Percentiles rank a stretch among this genome's conserved stretches.
Conservation (phyloP, 2,797 vertebrate genomes). For the Coregonus suidteri region DNA sequence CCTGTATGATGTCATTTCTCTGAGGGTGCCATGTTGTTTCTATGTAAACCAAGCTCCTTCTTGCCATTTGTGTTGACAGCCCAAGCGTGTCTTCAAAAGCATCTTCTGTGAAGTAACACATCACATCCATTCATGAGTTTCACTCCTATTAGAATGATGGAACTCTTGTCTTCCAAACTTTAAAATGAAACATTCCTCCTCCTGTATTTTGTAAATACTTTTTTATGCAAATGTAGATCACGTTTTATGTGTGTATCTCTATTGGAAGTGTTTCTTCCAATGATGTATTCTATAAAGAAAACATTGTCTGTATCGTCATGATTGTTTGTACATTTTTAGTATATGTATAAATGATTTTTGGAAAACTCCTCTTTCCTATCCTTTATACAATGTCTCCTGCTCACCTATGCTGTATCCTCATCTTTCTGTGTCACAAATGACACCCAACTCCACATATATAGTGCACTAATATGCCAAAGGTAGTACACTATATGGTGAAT, state of each 20-base stretch:
- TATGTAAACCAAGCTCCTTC: slow-evolving; percentile 11
- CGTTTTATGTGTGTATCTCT: slow-evolving; percentile 21
- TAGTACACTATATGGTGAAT: not conserved
- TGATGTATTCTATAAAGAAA: slow-evolving; percentile 19
- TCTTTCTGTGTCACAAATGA: not conserved
- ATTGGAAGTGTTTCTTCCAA: slow-evolving; percentile 25
- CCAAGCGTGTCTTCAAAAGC: slow-evolving; percentile 27
- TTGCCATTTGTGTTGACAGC: not conserved
- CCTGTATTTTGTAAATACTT: slow-evolving; percentile 57
- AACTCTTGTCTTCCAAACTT: slow-evolving; percentile 18
- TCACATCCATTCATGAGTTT: slow-evolving; percentile 33
- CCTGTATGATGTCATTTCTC: not conserved
- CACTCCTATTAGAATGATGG: slow-evolving; percentile 17
- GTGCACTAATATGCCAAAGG: not conserved
- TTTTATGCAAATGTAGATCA: slow-evolving; percentile 21
- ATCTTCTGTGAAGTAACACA: slow-evolving; percentile 17
- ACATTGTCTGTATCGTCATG: not conserved
- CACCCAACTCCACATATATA: not conserved
- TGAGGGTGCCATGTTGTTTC: slow-evolving; percentile 12
- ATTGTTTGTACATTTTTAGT: slow-evolving; percentile 24
- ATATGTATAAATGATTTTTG: slow-evolving; percentile 21
- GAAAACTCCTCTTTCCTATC: slow-evolving; percentile 1
- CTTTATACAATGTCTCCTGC: not conserved
- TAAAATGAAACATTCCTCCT: slow-evolving; percentile 18
- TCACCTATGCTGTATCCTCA: not conserved